These are phyloP conservation scores for Syndactyla subalaris DNA, from an alignment of 2,797 vertebrate species.

Conservation along the genomic window DNA sequence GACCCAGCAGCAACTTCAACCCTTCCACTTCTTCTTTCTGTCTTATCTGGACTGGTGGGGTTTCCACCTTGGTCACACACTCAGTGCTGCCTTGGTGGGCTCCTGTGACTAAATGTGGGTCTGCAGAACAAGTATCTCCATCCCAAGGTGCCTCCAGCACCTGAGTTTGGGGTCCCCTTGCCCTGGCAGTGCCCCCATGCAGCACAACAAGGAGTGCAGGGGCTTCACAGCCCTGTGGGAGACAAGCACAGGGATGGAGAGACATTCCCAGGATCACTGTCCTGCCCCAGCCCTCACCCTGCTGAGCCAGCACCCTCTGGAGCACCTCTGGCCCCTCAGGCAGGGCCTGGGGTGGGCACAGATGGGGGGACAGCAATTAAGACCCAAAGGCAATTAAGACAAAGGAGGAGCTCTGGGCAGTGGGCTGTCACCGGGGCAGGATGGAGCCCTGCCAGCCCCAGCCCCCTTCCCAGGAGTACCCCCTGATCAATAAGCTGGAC, in stretches of 20 bases:
- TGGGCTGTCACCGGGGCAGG: background rate
- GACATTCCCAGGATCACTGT: background rate
- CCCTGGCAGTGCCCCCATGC: background rate
- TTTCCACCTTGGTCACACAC: background rate
- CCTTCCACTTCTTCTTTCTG: background rate
- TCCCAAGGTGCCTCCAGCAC: background rate
- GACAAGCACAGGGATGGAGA: too few species aligned
- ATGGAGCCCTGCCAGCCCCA: background rate
- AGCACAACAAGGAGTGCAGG: background rate
- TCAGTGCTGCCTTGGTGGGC: background rate
- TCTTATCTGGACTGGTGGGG: too few species aligned
- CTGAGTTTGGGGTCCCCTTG: rapidly evolving
- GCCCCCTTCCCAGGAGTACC: slow-evolving; percentile 26
- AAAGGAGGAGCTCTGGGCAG: background rate
- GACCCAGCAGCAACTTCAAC: background rate
- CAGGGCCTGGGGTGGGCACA: background rate
- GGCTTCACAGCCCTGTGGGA: rapidly evolving
- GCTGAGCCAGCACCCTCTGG: background rate
- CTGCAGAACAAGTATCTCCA: background rate
- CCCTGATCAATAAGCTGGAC: slow-evolving; percentile 55
- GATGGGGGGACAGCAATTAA: background rate
- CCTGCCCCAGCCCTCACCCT: background rate
- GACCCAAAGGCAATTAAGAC: background rate
- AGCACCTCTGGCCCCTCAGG: background rate
- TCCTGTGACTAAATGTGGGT: rapidly evolving